Evolutionary conservation across 2,797 vertebrate species (phyloP), one percentile per base, ranked within the genome.

Genomic region (Intellagama lesueurii): DNA sequence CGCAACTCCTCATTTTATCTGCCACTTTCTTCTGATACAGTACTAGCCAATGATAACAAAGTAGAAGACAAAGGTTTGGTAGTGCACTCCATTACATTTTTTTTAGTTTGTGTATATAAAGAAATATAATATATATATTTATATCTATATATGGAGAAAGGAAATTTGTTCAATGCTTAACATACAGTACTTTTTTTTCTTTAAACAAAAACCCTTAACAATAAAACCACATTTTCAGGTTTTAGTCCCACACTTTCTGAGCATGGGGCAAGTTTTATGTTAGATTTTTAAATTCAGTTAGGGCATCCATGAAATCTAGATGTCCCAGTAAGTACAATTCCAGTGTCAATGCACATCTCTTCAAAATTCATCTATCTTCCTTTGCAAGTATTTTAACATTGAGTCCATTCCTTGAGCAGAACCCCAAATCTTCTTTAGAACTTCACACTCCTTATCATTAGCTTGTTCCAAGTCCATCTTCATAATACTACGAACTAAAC

Each of bases 401-500:
- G 99, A 98, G 97, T 99, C 98, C 89, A 99, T 98, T 81, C 99
- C 99, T 95, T 99, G 98, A 0, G 98, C 97, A 0, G 99, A 99
- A 79, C 98, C 98, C 99, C 99, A 99, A 87, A 99, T 98, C 90
- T 98, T 98, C 97, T 98, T 99, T 90, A 99, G 95, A n/a, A 98
- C 98, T 94, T 99, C 98, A 89, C 98, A 99, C 94, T 99, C 99
- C 0, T 98, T 97, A 95, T 99, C 99, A 1, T 99, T 99, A 73
- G 98, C 98, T 95, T 99, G 98, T 90, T 99, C 99, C 94, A 99
- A 96, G 83, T 98, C 97, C 79, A 96, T 88, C 90, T 98, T 98
- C 97, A 98, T 98, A 92, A 97, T 97, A 93, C 97, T 99, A 89
- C 99, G 98, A 93, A 99, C 97, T 88, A 99, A 96, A 73, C 98